phyloP scores from a whole-genome alignment of 2,797 vertebrate genomes.

The Caiman crocodilus region DNA sequence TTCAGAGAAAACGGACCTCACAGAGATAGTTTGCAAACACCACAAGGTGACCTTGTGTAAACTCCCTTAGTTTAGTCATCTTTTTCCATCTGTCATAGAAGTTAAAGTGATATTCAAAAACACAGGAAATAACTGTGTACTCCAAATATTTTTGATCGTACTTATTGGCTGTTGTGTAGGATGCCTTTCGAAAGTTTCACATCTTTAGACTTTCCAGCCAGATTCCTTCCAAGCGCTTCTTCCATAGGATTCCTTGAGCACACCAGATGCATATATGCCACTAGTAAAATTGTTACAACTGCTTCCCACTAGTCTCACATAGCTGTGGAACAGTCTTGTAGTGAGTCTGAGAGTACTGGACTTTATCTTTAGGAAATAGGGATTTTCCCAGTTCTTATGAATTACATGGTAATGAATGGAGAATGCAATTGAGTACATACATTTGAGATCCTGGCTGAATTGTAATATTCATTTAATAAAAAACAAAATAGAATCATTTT shows the following conservation, averaged over 20 bases:
- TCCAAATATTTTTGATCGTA: constrained; percentile 79
- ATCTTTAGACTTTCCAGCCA: constrained; percentile 71
- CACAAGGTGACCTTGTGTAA: constrained; percentile 76
- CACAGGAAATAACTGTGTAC: constrained; percentile 82
- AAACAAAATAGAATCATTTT: background rate
- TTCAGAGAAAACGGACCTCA: constrained; percentile 74
- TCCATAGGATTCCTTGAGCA: background rate
- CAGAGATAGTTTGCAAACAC: constrained; percentile 78
- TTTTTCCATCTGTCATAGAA: constrained; percentile 78
- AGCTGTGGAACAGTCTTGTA: constrained; percentile 39
- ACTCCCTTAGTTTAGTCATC: constrained; percentile 79
- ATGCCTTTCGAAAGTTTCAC: constrained; percentile 66
- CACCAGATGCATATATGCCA: background rate
- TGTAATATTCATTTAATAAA: background rate
- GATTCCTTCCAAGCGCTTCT: constrained; percentile 11
- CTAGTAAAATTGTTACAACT: constrained; percentile 45
- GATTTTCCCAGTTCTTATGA: background rate
- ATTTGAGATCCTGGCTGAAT: background rate
- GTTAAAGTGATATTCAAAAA: constrained; percentile 77
- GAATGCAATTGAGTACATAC: background rate
- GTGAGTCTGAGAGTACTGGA: background rate
- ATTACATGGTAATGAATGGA: background rate
- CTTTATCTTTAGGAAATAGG: background rate
- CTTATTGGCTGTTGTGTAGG: constrained; percentile 77
- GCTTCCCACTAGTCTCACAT: constrained; percentile 23